Evolutionary conservation across 2,113 vertebrate genomes (phyloP), one percentile per base, ranked within the genome.

Genomic region (Microtus richardsoni): DNA sequence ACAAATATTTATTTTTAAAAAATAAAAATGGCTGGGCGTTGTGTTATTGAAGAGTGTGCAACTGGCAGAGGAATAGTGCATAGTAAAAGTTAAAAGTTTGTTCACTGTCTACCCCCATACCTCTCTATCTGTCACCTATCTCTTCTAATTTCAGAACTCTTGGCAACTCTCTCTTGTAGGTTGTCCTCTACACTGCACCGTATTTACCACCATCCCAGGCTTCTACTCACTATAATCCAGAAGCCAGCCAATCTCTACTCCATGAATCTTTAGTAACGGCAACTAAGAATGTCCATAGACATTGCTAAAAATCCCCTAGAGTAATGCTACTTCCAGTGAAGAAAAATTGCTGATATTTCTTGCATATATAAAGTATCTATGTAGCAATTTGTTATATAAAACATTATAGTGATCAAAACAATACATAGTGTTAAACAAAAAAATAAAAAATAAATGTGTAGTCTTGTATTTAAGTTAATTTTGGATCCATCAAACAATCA

Each of bases 381-480:
- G 9, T 70, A 66, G 86, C 22, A 93, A 91, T 33, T 86, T 4
- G 62, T 80, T 39, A 70, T 60, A 83, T 44, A 26, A 88, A 96
- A 88, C 77, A 22, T 36, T 80, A 70, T 30, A 80, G 36, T 3
- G 85, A 49, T 11, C 60, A 28, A 74, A 74, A 83, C 8, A 80
- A 86, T 30, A 70, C 52, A 1, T 4, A 73, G 9, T 68, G 54
- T 21, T 21, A 58, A 85, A 93, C 66, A 77, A 58, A 71, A 36
- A n/a, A 52, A 70, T 24, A 49, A 70, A 64, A 64, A 52, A 11
- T 93, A 60, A 88, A 91, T 88, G 28, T 75, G 2, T 7, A 83
- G 68, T 54, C 54, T 71, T 77, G 8, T 21, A 92, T 39, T 89
- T 89, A 74, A 91, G 4, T 84, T 74, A 92, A 58, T 85, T 88